Evolutionary conservation across 2,113 vertebrate genomes (phyloP).

Genomic region (Grus americana): DNA sequence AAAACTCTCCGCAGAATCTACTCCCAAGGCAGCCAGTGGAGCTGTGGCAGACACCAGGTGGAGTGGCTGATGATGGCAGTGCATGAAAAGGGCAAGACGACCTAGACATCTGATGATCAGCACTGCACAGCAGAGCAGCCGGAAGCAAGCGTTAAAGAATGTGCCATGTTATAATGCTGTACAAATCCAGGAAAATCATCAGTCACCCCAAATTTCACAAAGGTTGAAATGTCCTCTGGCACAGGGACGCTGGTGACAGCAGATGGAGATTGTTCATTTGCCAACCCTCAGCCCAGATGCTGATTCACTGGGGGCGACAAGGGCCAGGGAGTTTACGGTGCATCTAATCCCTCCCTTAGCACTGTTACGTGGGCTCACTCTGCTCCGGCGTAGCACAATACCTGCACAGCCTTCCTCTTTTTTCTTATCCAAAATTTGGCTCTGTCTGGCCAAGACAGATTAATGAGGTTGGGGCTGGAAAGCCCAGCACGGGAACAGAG

Average conservation of each 20-base stretch:
- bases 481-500: not conserved
- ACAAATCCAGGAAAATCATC: not conserved
- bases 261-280: not conserved
- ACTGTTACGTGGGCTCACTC: not conserved
- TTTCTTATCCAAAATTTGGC: not conserved
- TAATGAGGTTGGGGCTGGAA: not conserved
- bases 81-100: not conserved
- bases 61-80: not conserved
- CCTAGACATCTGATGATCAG: not conserved
- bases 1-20: not conserved
- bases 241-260: not conserved
- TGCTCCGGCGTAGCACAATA: not conserved
- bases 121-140: not conserved
- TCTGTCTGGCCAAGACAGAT: not conserved
- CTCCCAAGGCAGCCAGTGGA: not conserved
- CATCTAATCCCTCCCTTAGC: not conserved
- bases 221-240: not conserved
- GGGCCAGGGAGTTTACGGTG: not conserved
- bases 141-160: not conserved
- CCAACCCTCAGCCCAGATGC: not conserved
- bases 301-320: not conserved
- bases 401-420: not conserved
- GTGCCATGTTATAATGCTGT: not conserved
- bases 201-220: not conserved
- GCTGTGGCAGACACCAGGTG: not conserved